Evolutionary conservation across 1,140 invertebrate genomes (phyloP), one percentile per base, ranked within the genome.

Genomic region (Galendromus occidentalis): DNA sequence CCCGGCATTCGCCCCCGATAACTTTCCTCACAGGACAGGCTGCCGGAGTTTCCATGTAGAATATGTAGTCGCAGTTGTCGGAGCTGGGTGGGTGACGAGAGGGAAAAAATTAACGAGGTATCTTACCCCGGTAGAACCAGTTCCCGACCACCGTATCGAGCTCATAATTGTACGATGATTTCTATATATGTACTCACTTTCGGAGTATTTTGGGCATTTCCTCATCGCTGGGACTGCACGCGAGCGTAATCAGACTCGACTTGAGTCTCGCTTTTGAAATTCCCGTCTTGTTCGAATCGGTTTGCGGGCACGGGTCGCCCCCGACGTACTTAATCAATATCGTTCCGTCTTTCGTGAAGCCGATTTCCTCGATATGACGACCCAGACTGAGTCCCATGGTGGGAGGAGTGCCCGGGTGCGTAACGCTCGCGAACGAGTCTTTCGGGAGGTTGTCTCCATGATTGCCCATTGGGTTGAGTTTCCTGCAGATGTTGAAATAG

Each of bases 11-110:
- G 17, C 39, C 42, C 47, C 73, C 74, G 20, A 17, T 64, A n/a
- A 18, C 42, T 20, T 65, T 68, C 71, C 72, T 65, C 28, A 73
- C 64, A 6, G 72, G 67, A 68, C 75, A 76, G 28, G 75, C 75
- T 33, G 69, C 71, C 9, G 74, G 75, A 17, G 75, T 76, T 14
- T 68, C 66, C 72, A 74, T 72, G 42, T 33, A 72, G 71, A 76
- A 76, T 6, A 71, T 66, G 67, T 75, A 76, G 64, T 75, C 74
- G 71, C 75, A 76, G 20, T 69, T 71, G 14, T 59, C 33, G 17
- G 51, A 59, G 51, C 4, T 69, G 68, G 41, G 25, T 44, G 12
- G 25, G 25, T 14, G 2, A 2, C 25, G 5, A 59, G 25, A 59
- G 17, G 14, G 25, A 14, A 18, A n/a, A n/a, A n/a, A n/a, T n/a